These are phyloP conservation scores for Echinarachnius parma DNA, from an alignment of 53 echinoderm and acorn worm species.

Conservation along the genomic window DNA sequence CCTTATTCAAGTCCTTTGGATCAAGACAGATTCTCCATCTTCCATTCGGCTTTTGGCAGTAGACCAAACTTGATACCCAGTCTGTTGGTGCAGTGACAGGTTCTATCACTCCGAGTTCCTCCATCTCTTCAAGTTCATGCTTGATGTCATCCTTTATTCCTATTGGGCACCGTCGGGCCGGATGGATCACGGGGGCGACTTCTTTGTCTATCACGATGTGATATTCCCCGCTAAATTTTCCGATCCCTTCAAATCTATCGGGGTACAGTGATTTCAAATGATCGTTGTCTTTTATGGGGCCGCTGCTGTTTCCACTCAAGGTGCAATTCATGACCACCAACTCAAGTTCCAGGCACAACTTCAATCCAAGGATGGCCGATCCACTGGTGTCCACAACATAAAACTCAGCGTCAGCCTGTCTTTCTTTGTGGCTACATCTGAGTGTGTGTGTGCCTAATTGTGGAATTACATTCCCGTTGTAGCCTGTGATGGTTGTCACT, in stretches of 20 bases:
- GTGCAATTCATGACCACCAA: neutral
- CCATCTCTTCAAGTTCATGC: conserved; percentile 49
- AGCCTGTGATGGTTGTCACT: no score
- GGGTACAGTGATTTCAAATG: conserved; percentile 20
- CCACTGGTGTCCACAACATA: neutral
- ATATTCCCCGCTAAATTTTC: conserved; percentile 10
- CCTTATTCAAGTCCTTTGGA: conserved; percentile 58
- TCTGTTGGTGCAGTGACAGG: conserved; percentile 56
- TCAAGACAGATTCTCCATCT: conserved; percentile 54
- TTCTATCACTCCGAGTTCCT: conserved; percentile 37
- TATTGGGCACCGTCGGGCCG: neutral
- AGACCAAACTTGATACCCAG: conserved; percentile 52
- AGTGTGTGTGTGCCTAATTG: neutral
- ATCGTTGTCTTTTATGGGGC: no score
- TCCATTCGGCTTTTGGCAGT: conserved; percentile 36
- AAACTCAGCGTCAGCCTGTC: neutral
- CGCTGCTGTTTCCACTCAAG: no score
- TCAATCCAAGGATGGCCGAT: neutral
- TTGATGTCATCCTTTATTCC: conserved; percentile 44
- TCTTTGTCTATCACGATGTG: neutral
- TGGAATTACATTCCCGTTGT: no score
- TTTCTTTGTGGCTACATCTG: neutral
- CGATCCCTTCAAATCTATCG: conserved; percentile 42
- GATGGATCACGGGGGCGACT: neutral
- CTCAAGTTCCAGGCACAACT: neutral